Evolutionary conservation across 2,113 vertebrate genomes (phyloP), one percentile per base, ranked within the genome.

Genomic region (Anguilla rostrata): DNA sequence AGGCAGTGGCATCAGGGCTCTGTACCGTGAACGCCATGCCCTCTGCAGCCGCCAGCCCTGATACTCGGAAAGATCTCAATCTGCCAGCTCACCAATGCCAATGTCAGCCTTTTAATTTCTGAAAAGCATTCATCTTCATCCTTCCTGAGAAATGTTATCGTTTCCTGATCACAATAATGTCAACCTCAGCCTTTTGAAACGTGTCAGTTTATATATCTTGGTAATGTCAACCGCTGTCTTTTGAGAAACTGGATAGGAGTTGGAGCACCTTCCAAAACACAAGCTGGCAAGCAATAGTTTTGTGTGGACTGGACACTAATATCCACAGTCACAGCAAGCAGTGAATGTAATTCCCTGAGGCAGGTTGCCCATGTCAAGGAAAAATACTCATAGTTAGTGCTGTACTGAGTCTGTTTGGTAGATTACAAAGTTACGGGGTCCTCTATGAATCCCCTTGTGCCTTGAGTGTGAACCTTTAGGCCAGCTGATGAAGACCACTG

Each of bases 401-500:
- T 7, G 71, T 12, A 66, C 18, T 22, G 18, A 66, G 20, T 26
- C 60, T 22, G 22, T 66, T 20, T 26, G 71, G 11, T 75, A 71
- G n/a, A 34, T 75, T n/a, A 29, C n/a, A n/a, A 2, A 29, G n/a
- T 75, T 75, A 75, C 34, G 71, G 49, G 49, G n/a, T 75, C 71
- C 26, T 75, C 1, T 3, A 20, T 15, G 3, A 29, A 49, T 85
- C 34, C 46, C 71, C 75, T 9, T 66, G 34, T 78, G 46, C 20
- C 53, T 63, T 26, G 46, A 57, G n/a, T n/a, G 29, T 60, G 71
- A 46, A 84, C 39, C 14, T 12, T 78, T 1, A n/a, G 80, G 40
- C n/a, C 39, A 82, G 79, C 83, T 78, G 84, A 84, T 87, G 83
- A 75, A 40, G 63, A 7, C 83, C 83, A 85, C 87, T 82, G 71